Percentiles rank a stretch among this genome's conserved stretches.
phyloP scores from a whole-genome alignment of 2,113 vertebrate species.

The Rana temporaria region DNA sequence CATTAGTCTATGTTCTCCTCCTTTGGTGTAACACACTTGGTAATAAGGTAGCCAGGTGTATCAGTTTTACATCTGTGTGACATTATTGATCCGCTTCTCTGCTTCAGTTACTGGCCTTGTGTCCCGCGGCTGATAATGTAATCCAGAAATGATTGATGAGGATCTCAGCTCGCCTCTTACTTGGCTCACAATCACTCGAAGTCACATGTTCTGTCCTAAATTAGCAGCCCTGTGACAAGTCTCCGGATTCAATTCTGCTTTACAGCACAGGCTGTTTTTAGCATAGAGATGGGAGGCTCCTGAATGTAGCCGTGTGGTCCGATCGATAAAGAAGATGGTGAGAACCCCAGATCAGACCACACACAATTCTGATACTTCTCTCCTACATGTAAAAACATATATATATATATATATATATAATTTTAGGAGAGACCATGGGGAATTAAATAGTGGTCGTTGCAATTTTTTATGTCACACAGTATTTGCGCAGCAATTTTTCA shows the following conservation, averaged over 20 bases:
- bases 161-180: neutral
- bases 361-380: no score
- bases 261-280: neutral
- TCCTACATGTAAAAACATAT: no score
- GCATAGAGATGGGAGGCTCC: neutral
- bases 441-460: no score
- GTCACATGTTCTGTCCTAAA: conserved; percentile 27
- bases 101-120: neutral
- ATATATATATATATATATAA: no score
- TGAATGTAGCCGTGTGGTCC: no score
- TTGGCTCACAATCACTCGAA: conserved; percentile 14
- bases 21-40: no score
- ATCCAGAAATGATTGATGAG: conserved; percentile 32
- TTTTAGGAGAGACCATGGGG: no score
- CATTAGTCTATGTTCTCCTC: no score
- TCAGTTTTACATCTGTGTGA: neutral
- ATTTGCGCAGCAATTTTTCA: no score
- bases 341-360: no score
- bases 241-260: neutral
- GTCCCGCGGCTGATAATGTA: conserved; percentile 16
- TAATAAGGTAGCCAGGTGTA: neutral
- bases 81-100: conserved; percentile 7
- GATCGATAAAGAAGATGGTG: no score
- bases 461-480: no score
- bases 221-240: conserved; percentile 13